A percentile compares a stretch with the other conserved stretches of the same genome.
These are phyloP conservation scores for Falco columbarius DNA, from an alignment of 2,797 vertebrate species.

Conservation along the genomic window DNA sequence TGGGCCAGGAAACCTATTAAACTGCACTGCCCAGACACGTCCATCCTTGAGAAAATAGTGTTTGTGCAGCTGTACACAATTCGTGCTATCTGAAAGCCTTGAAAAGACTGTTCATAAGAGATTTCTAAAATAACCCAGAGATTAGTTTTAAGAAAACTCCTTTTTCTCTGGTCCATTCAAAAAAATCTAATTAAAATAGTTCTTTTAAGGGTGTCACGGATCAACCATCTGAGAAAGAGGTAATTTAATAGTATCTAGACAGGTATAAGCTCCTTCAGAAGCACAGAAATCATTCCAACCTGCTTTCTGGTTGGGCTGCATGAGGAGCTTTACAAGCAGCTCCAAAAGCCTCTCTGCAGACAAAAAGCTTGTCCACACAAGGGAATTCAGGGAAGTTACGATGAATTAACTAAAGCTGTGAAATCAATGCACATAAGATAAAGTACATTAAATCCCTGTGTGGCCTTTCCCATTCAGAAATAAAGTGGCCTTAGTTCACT, in stretches of 20 bases:
- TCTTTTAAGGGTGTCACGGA: neutral
- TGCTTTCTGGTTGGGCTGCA: neutral
- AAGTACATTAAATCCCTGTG: slow-evolving; percentile 52
- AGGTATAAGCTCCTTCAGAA: slow-evolving; percentile 46
- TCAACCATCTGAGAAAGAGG: slow-evolving; percentile 24
- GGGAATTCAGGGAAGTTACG: slow-evolving; percentile 44
- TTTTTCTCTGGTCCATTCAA: neutral
- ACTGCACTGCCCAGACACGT: neutral
- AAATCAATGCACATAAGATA: slow-evolving; percentile 67
- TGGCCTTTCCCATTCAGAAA: slow-evolving; percentile 60
- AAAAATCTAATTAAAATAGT: slow-evolving; percentile 55
- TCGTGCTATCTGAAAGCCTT: neutral
- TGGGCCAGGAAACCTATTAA: neutral
- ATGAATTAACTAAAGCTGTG: slow-evolving; percentile 59
- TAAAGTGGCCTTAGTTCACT: slow-evolving; percentile 42
- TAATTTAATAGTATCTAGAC: slow-evolving; percentile 43
- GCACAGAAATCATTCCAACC: neutral
- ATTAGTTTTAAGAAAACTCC: slow-evolving; percentile 20
- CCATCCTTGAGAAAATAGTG: slow-evolving; percentile 17
- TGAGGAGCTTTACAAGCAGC: neutral
- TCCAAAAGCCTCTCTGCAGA: slow-evolving; percentile 5
- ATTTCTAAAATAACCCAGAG: slow-evolving; percentile 13
- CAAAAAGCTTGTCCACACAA: slow-evolving; percentile 17
- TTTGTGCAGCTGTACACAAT: slow-evolving; percentile 19
- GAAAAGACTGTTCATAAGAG: neutral